Evolutionary conservation across 2,113 vertebrate species (phyloP), one percentile per base, ranked within the genome.

Genomic region (Chaetodon auriga): DNA sequence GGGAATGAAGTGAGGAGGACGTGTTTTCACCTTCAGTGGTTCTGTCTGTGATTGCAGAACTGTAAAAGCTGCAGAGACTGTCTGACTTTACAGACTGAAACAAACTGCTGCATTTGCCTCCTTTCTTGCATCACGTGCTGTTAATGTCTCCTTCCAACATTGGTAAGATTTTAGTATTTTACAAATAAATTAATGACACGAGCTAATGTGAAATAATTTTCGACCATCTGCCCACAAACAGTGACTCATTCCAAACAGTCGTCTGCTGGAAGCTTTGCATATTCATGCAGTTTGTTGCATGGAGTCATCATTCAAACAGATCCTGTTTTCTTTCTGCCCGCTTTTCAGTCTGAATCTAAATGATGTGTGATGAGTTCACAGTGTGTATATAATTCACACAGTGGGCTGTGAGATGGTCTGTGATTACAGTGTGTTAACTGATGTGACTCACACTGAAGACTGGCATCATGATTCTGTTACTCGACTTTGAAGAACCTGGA

Each of bases 191-290:
- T 54, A 74, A 54, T 19, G 41, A 48, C 66, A 16, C 25, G 0
- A 41, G 68, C 49, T 87, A 46, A 81, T 66, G 75, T 69, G 41
- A 55, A 70, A 70, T 48, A 46, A 62, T 62, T 66, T 69, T 41
- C 23, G 15, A 15, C 48, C 81, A 83, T 77, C 68, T 84, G 60
- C 58, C 55, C 57, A 65, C 19, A 54, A 13, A 23, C 4, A 66
- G 38, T 82, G 11, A 63, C 58, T 77, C 51, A 70, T 55, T 76
- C 62, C 54, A 75, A 75, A 54, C 41, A 49, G 53, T 75, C 23
- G 1, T 51, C 36, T 73, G 51, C 49, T 23, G 25, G 38, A 82
- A 69, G 15, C 51, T 73, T 73, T 73, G 61, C 57, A 79, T 64
- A 75, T 75, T 60, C 57, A 68, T 54, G 35, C 19, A 19, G 35